Percentiles rank a stretch among this genome's conserved stretches.
These are phyloP conservation scores for Orestias chungarensis DNA, from an alignment of 2,797 vertebrate genomes.

Conservation along the genomic window DNA sequence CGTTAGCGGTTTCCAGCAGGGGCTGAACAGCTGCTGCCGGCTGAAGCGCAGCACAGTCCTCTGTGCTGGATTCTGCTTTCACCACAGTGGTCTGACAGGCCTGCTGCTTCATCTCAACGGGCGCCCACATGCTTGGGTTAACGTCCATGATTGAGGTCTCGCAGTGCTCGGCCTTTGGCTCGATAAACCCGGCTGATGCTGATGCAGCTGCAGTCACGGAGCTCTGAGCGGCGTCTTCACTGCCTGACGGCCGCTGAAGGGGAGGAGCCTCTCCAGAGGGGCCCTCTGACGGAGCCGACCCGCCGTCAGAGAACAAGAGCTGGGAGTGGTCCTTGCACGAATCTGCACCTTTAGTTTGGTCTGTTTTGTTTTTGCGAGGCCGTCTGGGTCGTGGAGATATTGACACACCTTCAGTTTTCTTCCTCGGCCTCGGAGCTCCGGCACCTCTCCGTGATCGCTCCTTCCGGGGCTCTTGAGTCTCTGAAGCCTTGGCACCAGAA, in stretches of 20 bases:
- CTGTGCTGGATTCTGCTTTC: conserved; percentile 67
- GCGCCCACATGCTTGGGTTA: conserved; percentile 47
- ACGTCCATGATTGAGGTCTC: conserved; percentile 71
- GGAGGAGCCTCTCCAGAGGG: conserved; percentile 76
- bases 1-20: conserved; percentile 27
- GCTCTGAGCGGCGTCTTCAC: conserved; percentile 13
- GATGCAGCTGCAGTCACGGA: conserved; percentile 68
- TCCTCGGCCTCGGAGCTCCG: conserved; percentile 76
- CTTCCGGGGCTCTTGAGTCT: conserved; percentile 75
- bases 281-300: conserved; percentile 64
- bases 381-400: conserved; percentile 61
- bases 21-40: conserved; percentile 10
- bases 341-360: conserved; percentile 65
- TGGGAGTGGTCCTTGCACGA: conserved; percentile 64
- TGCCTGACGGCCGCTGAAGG: conserved; percentile 68
- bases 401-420: conserved; percentile 61
- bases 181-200: conserved; percentile 63
- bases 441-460: conserved; percentile 75
- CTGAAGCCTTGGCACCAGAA: conserved; percentile 68
- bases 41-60: conserved; percentile 19
- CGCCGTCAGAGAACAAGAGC: conserved; percentile 71
- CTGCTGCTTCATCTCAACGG: conserved; percentile 66
- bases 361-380: conserved; percentile 67
- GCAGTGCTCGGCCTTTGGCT: conserved; percentile 80
- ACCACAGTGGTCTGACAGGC: conserved; percentile 72